phyloP scores from a whole-genome alignment of 2,797 vertebrate species.

The Amazona finschi region DNA sequence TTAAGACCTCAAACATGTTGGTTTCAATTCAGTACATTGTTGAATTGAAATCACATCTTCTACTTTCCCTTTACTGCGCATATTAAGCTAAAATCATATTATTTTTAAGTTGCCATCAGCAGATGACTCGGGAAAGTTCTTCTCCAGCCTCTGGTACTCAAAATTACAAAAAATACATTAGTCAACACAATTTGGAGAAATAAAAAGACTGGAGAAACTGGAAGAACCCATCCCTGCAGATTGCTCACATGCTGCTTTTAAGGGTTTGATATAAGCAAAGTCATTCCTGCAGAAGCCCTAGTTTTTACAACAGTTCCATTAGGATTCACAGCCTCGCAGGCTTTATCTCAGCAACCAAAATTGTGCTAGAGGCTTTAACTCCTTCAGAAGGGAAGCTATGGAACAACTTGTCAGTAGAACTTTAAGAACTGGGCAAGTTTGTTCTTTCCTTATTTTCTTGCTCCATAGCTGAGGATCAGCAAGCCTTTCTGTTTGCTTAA shows the following conservation, averaged over 20 bases:
- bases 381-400: neutral
- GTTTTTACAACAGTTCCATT: neutral
- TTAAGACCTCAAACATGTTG: neutral
- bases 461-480: neutral
- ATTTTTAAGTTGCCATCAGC: neutral
- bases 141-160: neutral
- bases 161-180: neutral
- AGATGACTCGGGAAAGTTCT: neutral
- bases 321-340: neutral
- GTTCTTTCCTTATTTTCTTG: neutral
- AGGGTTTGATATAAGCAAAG: neutral
- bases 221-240: neutral
- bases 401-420: neutral
- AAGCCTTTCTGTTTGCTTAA: neutral
- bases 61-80: neutral
- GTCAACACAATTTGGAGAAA: neutral
- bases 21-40: neutral
- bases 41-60: neutral
- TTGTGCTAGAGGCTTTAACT: neutral
- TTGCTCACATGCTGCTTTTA: neutral
- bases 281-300: neutral
- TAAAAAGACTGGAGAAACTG: neutral
- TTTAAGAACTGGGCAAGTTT: neutral
- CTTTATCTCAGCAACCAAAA: neutral
- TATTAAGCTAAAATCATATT: neutral